phyloP scores from a whole-genome alignment of 2,888 invertebrate species.

The Sarcophaga caerulescens region DNA sequence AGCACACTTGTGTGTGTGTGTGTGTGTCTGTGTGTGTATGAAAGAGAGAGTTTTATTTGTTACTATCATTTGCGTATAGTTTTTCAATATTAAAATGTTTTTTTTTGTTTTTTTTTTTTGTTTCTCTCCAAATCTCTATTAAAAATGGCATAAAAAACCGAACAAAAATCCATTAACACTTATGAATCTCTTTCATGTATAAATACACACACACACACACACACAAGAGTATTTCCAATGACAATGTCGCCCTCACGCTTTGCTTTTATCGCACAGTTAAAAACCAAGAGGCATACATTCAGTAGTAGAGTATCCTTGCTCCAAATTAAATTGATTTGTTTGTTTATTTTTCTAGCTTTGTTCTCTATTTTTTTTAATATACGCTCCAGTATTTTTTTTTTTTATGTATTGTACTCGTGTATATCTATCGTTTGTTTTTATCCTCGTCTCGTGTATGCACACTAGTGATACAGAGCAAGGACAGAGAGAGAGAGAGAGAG shows the following conservation, averaged over 20 bases:
- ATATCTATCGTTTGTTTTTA: neutral
- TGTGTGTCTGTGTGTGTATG: neutral
- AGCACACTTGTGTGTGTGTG: too few relatives aligned
- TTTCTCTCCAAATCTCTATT: too few relatives aligned
- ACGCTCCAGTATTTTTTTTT: constrained; percentile 22
- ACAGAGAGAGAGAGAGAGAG: neutral
- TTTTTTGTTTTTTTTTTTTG: too few relatives aligned
- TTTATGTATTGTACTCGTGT: neutral
- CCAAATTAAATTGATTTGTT: constrained; percentile 64
- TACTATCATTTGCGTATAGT: neutral
- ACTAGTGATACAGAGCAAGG: neutral
- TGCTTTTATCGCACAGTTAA: neutral
- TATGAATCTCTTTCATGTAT: constrained; percentile 13
- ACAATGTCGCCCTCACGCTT: neutral
- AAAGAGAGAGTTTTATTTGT: constrained; percentile 15
- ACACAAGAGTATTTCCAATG: neutral
- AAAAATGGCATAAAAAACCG: constrained; percentile 25
- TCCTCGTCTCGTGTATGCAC: too few relatives aligned
- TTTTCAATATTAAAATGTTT: neutral
- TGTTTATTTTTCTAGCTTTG: constrained; percentile 22
- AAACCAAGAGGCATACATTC: constrained; percentile 12
- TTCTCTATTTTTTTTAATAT: constrained; percentile 25
- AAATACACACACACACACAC: neutral
- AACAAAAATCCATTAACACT: constrained; percentile 42
- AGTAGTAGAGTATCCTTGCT: constrained; percentile 60